A percentile compares a stretch with the other conserved stretches of the same genome.
Evolutionary conservation across 2,888 invertebrate species (phyloP).

Genomic region (Gerosis bhagava): DNA sequence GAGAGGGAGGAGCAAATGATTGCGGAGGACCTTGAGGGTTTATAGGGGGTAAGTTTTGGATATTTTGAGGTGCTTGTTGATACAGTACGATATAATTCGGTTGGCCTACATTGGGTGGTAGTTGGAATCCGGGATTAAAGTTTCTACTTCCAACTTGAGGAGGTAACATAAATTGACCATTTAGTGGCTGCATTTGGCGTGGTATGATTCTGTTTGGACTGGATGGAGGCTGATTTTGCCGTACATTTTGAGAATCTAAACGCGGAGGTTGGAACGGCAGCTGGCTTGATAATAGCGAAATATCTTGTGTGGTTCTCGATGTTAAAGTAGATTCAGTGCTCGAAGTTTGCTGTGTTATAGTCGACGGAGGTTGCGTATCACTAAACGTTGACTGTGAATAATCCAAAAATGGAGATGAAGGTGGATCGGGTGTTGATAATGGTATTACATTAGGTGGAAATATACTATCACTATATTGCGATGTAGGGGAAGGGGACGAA

Average conservation of each 20-base stretch:
- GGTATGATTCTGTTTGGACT: conserved; percentile 1
- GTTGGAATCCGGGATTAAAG: conserved; percentile 25
- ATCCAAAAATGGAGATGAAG: neutral
- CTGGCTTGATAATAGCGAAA: conserved; percentile 25
- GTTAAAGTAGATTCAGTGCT: neutral
- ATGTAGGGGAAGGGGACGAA: conserved; percentile 4
- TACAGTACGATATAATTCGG: conserved; percentile 34
- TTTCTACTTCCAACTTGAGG: conserved; percentile 13
- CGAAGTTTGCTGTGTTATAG: conserved; percentile 8
- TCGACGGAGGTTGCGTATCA: conserved; percentile 1
- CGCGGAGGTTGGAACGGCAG: conserved; percentile 29
- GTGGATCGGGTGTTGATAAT: conserved; percentile 10
- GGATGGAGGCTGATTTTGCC: neutral
- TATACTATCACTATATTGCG: conserved; percentile 1
- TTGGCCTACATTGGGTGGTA: conserved; percentile 26
- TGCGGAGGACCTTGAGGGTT: conserved; percentile 2
- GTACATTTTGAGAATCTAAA: conserved; percentile 1
- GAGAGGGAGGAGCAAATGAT: neutral
- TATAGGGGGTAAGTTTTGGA: conserved; percentile 11
- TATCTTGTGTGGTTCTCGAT: conserved; percentile 1
- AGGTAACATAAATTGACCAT: conserved; percentile 6
- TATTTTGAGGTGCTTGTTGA: conserved; percentile 27
- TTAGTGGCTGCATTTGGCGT: conserved; percentile 8
- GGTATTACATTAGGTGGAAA: conserved; percentile 16
- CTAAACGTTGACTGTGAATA: neutral